Base-by-base conservation (phyloP, 2,888 invertebrate species). In the Agriopis marginaria region DNA sequence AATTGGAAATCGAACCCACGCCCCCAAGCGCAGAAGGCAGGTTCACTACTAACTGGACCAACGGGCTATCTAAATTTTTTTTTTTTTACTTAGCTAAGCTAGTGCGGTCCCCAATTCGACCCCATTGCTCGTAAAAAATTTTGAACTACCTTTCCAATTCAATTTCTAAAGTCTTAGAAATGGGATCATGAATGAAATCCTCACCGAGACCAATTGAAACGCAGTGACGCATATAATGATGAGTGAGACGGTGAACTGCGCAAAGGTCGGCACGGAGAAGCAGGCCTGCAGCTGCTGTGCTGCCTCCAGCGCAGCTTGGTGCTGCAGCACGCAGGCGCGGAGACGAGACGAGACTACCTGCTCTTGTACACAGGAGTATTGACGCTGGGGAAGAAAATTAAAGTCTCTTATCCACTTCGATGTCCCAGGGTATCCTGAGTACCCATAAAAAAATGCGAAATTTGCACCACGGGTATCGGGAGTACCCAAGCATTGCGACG, bases 201-300 rank as follows among this genome's bases (percentile, higher is more conserved):
- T 77, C 80, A 95, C 95, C 68, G 93, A 88, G 42, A 89, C 87
- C n/a, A 95, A 71, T 72, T 95, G 94, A 66, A 95, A 93, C 2
- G 94, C 95, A 7, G 94, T 93, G n/a, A 93, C 92, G 71, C 95
- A 95, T 23, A 95, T 95, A 63, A 95, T 95, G 75, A 95, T 81
- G 7, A 94, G 88, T 0, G 95, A 95, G 0, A 94, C 93, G 4
- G 87, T 84, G 78, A 95, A 92, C 82, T 95, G 95, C n/a, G 88
- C 84, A 78, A 95, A 93, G 63, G 91, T 90, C 0, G 92, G 89
- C 63, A 85, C 86, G 0, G 93, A 92, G 83, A 94, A 94, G 78
- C 92, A 91, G 23, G 75, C 61, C 79, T 95, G 91, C 66, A 95
- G 78, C 66, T 84, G 84, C 3, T 51, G 70, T 0, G 85, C 86